Base-by-base conservation (phyloP, 2,797 vertebrate species). In the Rhyacichthys aspro region DNA sequence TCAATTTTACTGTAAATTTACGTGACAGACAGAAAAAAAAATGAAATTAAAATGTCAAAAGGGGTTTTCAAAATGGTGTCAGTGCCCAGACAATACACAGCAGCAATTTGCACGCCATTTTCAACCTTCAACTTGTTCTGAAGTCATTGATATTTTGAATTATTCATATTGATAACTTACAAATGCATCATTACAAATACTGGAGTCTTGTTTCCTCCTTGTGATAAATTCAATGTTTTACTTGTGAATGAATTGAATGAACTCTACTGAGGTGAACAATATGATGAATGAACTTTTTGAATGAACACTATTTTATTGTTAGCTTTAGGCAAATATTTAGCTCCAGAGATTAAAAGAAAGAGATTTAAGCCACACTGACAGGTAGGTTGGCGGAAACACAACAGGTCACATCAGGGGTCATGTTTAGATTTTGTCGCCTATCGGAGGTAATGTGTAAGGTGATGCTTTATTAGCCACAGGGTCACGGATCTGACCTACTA, bases 401-500 rank as follows among this genome's bases (percentile, higher is more conserved):
- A 10, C 15, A 39, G 76, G 80, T 82, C 65, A 61, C 0, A 9
- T 63, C 52, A 16, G 33, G 43, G 81, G 78, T 80, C 74, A 54
- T 81, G 81, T 86, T 71, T 70, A 67, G 63, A 81, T 78, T 79
- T 55, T 52, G 65, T 59, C 64, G 38, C 63, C 67, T 53, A 58
- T 77, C 16, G 15, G 44, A 70, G 62, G 66, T 70, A 52, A 78
- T 62, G 64, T 67, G 83, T 78, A 84, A 89, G 62, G 62, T 59
- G 85, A 87, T 70, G 79, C 84, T 79, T 72, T 72, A 85, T 89
- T 90, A 88, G 82, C 74, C 61, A 45, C 17, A 6, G 82, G 84
- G 84, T 87, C 85, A 72, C 15, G 14, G 76, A 71, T 73, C 53
- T 81, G 86, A 89, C 82, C 83, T 2, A 34, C 39, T 66, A 54